phyloP scores from a whole-genome alignment of 2,888 invertebrate species.

The Sarcophaga subvicina region DNA sequence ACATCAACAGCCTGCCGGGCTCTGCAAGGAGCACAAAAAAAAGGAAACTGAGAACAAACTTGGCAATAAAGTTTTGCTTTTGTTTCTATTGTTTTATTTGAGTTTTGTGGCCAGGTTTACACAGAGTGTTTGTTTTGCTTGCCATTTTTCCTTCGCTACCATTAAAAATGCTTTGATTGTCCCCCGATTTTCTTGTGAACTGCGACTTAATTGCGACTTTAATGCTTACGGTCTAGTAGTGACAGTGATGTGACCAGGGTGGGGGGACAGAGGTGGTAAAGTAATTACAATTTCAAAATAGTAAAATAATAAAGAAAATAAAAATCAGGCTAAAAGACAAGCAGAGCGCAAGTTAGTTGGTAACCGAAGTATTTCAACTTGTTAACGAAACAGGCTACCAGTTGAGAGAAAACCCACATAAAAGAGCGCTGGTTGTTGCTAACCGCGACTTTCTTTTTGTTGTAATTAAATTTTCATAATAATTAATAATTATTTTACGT shows the following conservation, averaged over 20 bases:
- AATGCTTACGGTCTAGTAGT: not conserved
- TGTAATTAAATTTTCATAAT: constrained; percentile 56
- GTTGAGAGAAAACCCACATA: no score
- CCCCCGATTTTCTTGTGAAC: not conserved
- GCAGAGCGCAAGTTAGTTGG: not conserved
- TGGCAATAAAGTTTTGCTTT: constrained; percentile 18
- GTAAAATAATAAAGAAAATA: constrained; percentile 11
- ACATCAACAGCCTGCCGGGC: not conserved
- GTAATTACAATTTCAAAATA: constrained; percentile 22
- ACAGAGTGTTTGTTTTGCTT: not conserved
- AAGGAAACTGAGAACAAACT: not conserved
- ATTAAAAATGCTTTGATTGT: not conserved
- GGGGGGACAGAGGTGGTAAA: not conserved
- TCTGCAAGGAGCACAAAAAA: not conserved
- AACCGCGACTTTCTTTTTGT: constrained; percentile 25
- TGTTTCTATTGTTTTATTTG: constrained; percentile 37
- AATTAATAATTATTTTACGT: constrained; percentile 52
- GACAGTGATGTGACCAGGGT: not conserved
- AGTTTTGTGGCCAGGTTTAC: constrained; percentile 29
- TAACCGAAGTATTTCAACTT: constrained; percentile 30
- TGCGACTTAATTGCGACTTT: constrained; percentile 1
- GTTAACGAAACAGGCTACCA: not conserved
- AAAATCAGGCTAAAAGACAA: constrained; percentile 32
- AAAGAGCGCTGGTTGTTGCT: no score
- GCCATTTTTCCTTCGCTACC: not conserved